Evolutionary conservation across 2,113 vertebrate species (phyloP).

Genomic region (Telmatochromis brichardi): DNA sequence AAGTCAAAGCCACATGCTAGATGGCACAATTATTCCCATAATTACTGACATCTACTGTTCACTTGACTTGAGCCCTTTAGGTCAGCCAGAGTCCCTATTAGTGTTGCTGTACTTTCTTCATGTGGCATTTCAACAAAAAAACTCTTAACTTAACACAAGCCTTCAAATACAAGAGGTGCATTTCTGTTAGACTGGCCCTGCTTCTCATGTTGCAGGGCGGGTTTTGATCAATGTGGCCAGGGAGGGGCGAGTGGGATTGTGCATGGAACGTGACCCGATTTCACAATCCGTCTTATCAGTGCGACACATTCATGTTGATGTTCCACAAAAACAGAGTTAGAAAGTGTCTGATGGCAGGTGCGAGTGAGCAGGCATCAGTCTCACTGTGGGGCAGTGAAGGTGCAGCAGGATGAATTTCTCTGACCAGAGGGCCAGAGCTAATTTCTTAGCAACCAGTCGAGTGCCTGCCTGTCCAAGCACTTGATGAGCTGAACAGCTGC

Average conservation of each 20-base stretch:
- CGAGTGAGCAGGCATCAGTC: not conserved
- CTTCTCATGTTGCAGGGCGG: not conserved
- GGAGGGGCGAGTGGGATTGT: not conserved
- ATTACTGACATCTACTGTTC: not conserved
- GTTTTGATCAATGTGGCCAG: not conserved
- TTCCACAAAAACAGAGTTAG: not conserved
- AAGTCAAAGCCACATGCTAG: not conserved
- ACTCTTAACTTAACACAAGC: not conserved
- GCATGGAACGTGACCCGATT: not conserved
- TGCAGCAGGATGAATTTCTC: not conserved
- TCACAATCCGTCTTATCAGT: not conserved
- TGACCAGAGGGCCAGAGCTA: not conserved
- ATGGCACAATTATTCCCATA: not conserved
- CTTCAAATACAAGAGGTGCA: not conserved
- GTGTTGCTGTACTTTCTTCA: not conserved
- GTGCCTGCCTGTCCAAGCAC: slow-evolving; percentile 21
- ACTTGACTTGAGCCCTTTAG: not conserved
- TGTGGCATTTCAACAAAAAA: not conserved
- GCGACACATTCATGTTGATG: not conserved
- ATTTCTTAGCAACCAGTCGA: slow-evolving; percentile 8
- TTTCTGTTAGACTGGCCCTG: not conserved
- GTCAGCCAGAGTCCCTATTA: not conserved
- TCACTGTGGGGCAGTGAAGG: not conserved
- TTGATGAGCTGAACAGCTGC: slow-evolving; percentile 59
- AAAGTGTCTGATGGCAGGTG: not conserved